Evolutionary conservation across 2,113 vertebrate species (phyloP).

Genomic region (Orycteropus afer): DNA sequence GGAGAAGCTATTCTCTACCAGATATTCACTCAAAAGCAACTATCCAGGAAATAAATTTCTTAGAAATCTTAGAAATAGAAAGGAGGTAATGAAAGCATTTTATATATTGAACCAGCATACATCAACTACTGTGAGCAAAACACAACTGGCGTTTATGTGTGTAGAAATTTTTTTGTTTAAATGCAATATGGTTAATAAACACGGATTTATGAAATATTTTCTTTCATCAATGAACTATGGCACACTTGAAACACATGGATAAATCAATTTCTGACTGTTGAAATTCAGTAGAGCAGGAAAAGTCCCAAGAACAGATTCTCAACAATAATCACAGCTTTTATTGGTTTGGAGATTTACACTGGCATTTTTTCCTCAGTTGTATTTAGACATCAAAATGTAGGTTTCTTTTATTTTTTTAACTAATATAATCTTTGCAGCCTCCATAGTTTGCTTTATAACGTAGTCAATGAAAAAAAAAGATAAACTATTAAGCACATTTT

Average conservation of each 20-base stretch:
- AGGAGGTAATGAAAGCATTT: neutral
- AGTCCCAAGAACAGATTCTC: neutral
- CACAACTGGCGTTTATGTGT: neutral
- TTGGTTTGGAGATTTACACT: neutral
- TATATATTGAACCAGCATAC: neutral
- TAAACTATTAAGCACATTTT: neutral
- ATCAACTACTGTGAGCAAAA: neutral
- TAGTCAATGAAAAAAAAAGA: neutral
- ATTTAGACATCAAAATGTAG: neutral
- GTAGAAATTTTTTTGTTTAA: constrained; percentile 29
- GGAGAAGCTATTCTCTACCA: neutral
- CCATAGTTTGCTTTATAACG: neutral
- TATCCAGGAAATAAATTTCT: neutral
- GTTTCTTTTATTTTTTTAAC: neutral
- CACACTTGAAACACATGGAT: constrained; percentile 17
- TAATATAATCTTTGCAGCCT: neutral
- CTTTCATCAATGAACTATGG: constrained; percentile 29
- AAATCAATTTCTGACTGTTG: constrained; percentile 24
- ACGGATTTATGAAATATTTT: constrained; percentile 50
- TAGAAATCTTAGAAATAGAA: neutral
- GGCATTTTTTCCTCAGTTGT: neutral
- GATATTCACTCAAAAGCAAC: neutral
- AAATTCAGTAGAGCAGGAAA: constrained; percentile 45
- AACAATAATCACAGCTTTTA: constrained; percentile 32
- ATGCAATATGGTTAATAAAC: constrained; percentile 39